Evolutionary conservation across 64 coral and sea anemone species (phyloP), one percentile per base, ranked within the genome.

Genomic region (Montipora efflorescens): DNA sequence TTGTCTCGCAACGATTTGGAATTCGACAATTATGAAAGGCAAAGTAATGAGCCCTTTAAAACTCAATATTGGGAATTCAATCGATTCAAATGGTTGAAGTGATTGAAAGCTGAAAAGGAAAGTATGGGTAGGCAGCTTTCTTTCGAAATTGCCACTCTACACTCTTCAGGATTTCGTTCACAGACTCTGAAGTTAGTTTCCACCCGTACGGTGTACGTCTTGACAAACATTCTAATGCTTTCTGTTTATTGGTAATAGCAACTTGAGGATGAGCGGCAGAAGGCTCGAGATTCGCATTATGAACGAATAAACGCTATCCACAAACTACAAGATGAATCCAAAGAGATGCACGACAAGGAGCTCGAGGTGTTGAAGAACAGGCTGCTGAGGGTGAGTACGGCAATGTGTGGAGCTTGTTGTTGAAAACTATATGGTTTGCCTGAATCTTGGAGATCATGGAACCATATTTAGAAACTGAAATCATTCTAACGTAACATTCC

Each of bases 251-350:
- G 83, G 47, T 55, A 8, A 45, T 67, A 97, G 96, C 96, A 97
- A 95, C 85, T 97, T 13, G 96, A 97, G 62, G 93, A 94, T 50
- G 96, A 97, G 61, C 93, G 96, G 58, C 79, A 97, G 58, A 97
- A 90, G 64, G 96, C 96, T 28, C 96, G 96, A 15, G 93, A 94
- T 36, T 97, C 96, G 0, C 96, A 97, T 84, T 97, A 95, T 68
- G 96, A 97, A 64, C 69, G 96, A 81, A 98, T 98, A 19, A 89
- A 91, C 14, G 88, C 96, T 20, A 98, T 98, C 48, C 96, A 98
- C 57, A 98, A 98, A 83, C 82, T 98, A 15, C 96, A 98, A 87
- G 96, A 98, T 55, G 96, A 98, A 66, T 89, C 96, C 9, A 98
- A 98, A 84, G 93, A 95, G 50, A 83, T 86, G 89, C 96, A 98